phyloP scores from a whole-genome alignment of 1,140 invertebrate genomes.

The Latrodectus geometricus region DNA sequence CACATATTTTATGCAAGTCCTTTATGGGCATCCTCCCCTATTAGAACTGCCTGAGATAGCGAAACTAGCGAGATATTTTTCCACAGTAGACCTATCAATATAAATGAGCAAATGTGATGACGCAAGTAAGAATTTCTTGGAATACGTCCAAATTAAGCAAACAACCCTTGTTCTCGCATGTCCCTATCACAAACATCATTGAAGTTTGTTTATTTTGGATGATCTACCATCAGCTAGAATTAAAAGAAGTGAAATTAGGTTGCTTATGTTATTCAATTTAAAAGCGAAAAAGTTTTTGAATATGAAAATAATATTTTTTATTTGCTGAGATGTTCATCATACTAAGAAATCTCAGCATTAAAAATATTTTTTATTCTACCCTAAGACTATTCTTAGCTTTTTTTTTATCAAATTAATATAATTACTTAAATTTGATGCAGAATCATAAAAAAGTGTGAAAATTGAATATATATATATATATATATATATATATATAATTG shows the following conservation, averaged over 20 bases:
- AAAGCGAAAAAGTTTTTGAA: too few species aligned
- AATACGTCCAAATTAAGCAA: constrained; percentile 3
- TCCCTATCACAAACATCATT: background rate
- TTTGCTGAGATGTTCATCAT: too few species aligned
- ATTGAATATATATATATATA: too few species aligned
- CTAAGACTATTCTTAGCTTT: too few species aligned
- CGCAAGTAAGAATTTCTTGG: constrained; percentile 6
- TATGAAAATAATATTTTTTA: too few species aligned
- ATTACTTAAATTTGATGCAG: too few species aligned
- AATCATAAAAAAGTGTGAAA: too few species aligned
- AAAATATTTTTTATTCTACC: too few species aligned
- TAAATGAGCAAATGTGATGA: constrained; percentile 22
- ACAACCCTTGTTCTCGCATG: background rate
- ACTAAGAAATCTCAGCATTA: too few species aligned
- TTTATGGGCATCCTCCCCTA: background rate
- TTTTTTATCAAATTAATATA: too few species aligned
- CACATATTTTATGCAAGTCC: constrained; percentile 2
- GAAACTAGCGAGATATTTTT: background rate
- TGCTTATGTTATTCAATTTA: too few species aligned
- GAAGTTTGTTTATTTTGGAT: background rate
- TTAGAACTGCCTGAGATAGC: background rate
- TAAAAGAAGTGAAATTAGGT: background rate
- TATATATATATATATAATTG: too few species aligned
- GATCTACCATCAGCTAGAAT: constrained; percentile 1
- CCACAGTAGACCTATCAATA: constrained; percentile 2